Conservation (phyloP, 2,888 invertebrate genomes). For the Embidobia sp. region DNA sequence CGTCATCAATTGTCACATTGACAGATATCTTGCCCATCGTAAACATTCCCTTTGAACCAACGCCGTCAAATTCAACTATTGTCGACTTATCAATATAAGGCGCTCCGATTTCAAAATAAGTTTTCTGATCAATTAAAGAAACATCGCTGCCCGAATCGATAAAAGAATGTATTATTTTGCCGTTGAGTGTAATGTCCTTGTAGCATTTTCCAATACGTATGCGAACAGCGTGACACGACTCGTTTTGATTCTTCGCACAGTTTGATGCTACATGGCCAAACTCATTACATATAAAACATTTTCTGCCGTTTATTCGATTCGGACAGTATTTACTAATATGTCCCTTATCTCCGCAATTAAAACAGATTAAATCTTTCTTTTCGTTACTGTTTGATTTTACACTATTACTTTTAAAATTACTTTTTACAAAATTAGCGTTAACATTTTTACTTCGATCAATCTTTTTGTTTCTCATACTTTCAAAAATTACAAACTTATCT, state of each 20-base stretch:
- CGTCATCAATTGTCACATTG: conserved; percentile 36
- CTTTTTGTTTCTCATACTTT: conserved; percentile 20
- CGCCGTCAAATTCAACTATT: conserved; percentile 39
- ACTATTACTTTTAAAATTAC: conserved; percentile 1
- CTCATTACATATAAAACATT: conserved; percentile 38
- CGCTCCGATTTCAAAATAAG: conserved; percentile 42
- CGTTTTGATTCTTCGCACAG: conserved; percentile 16
- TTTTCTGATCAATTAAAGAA: conserved; percentile 21
- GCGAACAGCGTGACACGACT: too few relatives aligned
- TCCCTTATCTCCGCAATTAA: conserved; percentile 27
- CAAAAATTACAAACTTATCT: conserved; percentile 42
- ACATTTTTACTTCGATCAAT: not conserved
- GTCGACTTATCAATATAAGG: conserved; percentile 17
- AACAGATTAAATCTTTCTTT: conserved; percentile 17
- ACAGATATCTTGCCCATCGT: conserved; percentile 20
- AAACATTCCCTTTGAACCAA: conserved; percentile 17
- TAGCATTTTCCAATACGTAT: too few relatives aligned
- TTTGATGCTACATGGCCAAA: conserved; percentile 22
- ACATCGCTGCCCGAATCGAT: conserved; percentile 61
- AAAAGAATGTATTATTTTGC: conserved; percentile 21
- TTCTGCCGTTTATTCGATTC: not conserved
- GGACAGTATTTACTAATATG: conserved; percentile 27
- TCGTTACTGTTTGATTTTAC: not conserved
- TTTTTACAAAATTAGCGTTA: not conserved
- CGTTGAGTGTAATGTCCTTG: conserved; percentile 18